phyloP scores from a whole-genome alignment of 1,140 invertebrate genomes.

The Diorhabda carinulata region DNA sequence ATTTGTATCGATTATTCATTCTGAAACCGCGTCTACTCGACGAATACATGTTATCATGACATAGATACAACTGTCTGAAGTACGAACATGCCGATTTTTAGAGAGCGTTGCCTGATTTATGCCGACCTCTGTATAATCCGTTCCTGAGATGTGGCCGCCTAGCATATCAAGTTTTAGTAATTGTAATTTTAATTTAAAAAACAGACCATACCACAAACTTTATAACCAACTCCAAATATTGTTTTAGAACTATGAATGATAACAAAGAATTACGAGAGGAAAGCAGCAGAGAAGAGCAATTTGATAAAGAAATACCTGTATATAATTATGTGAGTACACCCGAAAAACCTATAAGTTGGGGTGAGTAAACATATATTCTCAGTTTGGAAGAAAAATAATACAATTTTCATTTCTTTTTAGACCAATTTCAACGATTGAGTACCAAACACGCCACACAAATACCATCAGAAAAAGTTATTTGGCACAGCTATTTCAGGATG shows the following conservation, averaged over 20 bases:
- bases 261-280: conserved; percentile 28
- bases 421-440: conserved; percentile 19
- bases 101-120: too few species aligned
- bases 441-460: conserved; percentile 29
- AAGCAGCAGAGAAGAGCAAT: conserved; percentile 23
- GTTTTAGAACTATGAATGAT: conserved; percentile 16
- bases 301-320: conserved; percentile 28
- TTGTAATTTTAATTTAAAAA: too few species aligned
- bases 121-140: too few species aligned
- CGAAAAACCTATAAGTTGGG: conserved; percentile 33
- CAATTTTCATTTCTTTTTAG: conserved; percentile 26
- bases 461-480: conserved; percentile 29
- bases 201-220: too few species aligned
- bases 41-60: too few species aligned
- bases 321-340: conserved; percentile 36
- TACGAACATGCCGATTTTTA: too few species aligned
- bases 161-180: too few species aligned
- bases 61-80: too few species aligned
- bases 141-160: too few species aligned
- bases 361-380: conserved; percentile 23
- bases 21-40: too few species aligned
- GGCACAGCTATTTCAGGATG: conserved; percentile 27
- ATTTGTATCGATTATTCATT: too few species aligned
- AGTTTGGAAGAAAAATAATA: neutral
- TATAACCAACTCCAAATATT: too few species aligned